Percentiles rank a stretch among this genome's conserved stretches.
Evolutionary conservation across 1,140 invertebrate species (phyloP).

Genomic region (Varroa destructor): DNA sequence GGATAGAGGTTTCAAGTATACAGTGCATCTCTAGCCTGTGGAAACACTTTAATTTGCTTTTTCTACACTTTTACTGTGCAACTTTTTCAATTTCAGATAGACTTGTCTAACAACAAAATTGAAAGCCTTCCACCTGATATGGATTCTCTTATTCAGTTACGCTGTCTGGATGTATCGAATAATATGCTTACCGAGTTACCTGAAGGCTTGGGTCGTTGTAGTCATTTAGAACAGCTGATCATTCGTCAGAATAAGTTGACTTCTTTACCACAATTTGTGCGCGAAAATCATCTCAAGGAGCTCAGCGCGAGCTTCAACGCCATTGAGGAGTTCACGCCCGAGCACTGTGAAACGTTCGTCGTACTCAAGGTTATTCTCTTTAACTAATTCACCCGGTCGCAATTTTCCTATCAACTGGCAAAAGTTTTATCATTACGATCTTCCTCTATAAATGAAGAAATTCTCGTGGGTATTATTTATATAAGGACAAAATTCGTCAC

Average conservation of each 20-base stretch:
- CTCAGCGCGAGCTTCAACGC: slow-evolving; percentile 64
- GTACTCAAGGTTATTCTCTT: slow-evolving; percentile 42
- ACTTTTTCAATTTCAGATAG: neutral
- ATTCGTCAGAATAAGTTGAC: slow-evolving; percentile 58
- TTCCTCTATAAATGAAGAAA: neutral
- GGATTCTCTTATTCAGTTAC: slow-evolving; percentile 46
- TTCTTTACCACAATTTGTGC: slow-evolving; percentile 40
- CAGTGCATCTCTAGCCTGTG: no score
- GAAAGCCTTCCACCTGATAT: slow-evolving; percentile 48
- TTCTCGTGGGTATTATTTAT: slow-evolving; percentile 5
- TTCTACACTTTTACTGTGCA: no score
- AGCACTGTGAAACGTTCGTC: slow-evolving; percentile 12
- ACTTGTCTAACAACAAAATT: neutral
- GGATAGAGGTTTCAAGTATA: no score
- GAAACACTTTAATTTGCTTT: no score
- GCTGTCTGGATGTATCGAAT: slow-evolving; percentile 56
- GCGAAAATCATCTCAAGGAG: slow-evolving; percentile 47
- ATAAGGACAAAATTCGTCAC: no score
- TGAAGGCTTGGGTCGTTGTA: slow-evolving; percentile 57
- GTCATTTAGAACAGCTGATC: slow-evolving; percentile 62
- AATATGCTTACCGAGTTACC: slow-evolving; percentile 60
- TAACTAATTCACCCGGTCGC: no score
- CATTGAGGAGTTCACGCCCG: slow-evolving; percentile 43
- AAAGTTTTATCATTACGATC: no score
- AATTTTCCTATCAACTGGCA: no score